Percentiles rank a stretch among this genome's conserved stretches.
Conservation (phyloP, 2,888 invertebrate genomes). For the Hydrotaea cyrtoneurina region DNA sequence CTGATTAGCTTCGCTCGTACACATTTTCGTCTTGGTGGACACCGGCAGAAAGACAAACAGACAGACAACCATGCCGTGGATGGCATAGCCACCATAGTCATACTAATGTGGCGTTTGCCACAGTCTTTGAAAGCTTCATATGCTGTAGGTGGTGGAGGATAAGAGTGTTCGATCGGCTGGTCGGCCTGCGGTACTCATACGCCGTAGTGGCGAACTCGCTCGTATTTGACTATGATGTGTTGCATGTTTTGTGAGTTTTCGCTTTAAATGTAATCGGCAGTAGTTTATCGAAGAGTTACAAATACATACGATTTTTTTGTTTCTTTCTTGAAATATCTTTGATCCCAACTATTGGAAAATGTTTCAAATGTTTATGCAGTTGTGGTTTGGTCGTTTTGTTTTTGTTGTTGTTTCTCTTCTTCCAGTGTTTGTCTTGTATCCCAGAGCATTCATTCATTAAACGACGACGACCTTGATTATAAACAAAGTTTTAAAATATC, state of each 20-base stretch:
- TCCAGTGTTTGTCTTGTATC: neutral
- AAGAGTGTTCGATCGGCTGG: slow-evolving; percentile 7
- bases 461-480: slow-evolving; percentile 28
- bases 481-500: slow-evolving; percentile 36
- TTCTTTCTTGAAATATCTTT: slow-evolving; percentile 11
- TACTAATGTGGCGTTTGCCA: slow-evolving; percentile 20
- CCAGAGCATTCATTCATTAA: slow-evolving; percentile 8
- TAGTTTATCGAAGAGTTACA: slow-evolving; percentile 34
- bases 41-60: slow-evolving; percentile 50
- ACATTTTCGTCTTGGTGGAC: slow-evolving; percentile 58
- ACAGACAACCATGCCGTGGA: neutral
- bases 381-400: neutral
- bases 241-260: slow-evolving; percentile 28
- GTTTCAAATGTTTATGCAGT: slow-evolving; percentile 12
- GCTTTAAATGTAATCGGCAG: slow-evolving; percentile 19
- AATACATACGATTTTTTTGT: slow-evolving; percentile 12
- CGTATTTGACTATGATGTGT: neutral
- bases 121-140: neutral
- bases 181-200: neutral
- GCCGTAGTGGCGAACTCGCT: neutral
- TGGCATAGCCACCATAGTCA: neutral
- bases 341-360: slow-evolving; percentile 32
- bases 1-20: slow-evolving; percentile 58
- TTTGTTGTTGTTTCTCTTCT: neutral
- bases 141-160: slow-evolving; percentile 26